A percentile compares a stretch with the other conserved stretches of the same genome.
These are phyloP conservation scores for Operophtera brumata DNA, from an alignment of 2,888 invertebrate genomes.

Conservation along the genomic window DNA sequence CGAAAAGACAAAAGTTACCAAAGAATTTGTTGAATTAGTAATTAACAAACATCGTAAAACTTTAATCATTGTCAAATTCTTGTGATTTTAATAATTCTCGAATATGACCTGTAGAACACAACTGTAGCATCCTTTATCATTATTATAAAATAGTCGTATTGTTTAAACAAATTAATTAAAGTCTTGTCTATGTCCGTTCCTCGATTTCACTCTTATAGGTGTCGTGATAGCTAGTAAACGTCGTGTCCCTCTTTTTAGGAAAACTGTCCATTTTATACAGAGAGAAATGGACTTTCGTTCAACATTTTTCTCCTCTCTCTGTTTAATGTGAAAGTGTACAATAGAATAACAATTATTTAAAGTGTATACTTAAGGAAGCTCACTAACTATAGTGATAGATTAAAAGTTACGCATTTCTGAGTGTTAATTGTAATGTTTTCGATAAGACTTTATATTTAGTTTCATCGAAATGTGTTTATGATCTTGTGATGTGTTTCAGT, in stretches of 20 bases:
- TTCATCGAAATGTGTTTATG: slow-evolving; percentile 39
- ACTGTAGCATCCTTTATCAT: slow-evolving; percentile 46
- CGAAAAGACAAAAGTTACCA: slow-evolving; percentile 28
- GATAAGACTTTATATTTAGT: slow-evolving; percentile 42
- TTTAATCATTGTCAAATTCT: slow-evolving; percentile 22
- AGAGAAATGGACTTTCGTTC: slow-evolving; percentile 23
- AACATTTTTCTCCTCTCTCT: slow-evolving; percentile 26
- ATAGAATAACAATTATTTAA: slow-evolving; percentile 47
- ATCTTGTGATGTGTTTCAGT: slow-evolving; percentile 22
- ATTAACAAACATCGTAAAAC: no score
- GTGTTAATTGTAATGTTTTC: slow-evolving; percentile 59
- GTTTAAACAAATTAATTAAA: slow-evolving; percentile 61
- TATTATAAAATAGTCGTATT: slow-evolving; percentile 56
- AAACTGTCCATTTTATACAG: slow-evolving; percentile 25
- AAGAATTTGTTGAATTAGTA: slow-evolving; percentile 21
- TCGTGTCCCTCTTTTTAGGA: slow-evolving; percentile 69
- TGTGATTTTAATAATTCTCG: slow-evolving; percentile 29
- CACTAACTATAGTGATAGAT: slow-evolving; percentile 60
- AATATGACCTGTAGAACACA: slow-evolving; percentile 54
- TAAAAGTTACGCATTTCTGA: slow-evolving; percentile 55
- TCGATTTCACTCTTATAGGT: slow-evolving; percentile 78
- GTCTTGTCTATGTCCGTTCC: slow-evolving; percentile 78
- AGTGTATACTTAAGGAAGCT: slow-evolving; percentile 62
- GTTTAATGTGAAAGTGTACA: slow-evolving; percentile 29
- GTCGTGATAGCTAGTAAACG: slow-evolving; percentile 78